Evolutionary conservation across 2,113 vertebrate genomes (phyloP).

Genomic region (Odontophorus gujanensis): DNA sequence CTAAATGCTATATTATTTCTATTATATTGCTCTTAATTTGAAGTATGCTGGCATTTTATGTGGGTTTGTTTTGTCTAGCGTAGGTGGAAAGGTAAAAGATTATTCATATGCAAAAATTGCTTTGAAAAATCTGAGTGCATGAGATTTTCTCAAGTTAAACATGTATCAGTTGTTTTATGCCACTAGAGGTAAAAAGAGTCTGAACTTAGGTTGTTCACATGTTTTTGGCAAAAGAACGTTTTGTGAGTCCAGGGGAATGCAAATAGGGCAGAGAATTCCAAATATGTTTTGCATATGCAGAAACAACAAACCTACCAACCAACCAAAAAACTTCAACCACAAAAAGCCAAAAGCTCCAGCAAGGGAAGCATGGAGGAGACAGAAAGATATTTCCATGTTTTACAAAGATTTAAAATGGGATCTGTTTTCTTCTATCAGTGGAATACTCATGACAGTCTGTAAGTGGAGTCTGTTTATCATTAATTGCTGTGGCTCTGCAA

Average conservation of each 20-base stretch:
- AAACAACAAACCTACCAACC: not conserved
- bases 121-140: not conserved
- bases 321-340: not conserved
- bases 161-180: not conserved
- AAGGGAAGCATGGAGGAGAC: not conserved
- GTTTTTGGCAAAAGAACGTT: not conserved
- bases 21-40: conserved; percentile 10
- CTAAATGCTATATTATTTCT: conserved; percentile 11
- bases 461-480: conserved; percentile 39
- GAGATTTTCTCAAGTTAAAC: not conserved
- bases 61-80: conserved; percentile 6
- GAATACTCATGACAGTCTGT: conserved; percentile 6
- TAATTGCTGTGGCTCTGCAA: conserved; percentile 22
- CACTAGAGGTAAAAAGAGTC: not conserved
- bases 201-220: not conserved
- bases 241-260: not conserved
- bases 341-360: not conserved
- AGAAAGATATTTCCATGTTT: not conserved
- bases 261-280: not conserved
- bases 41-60: conserved; percentile 20
- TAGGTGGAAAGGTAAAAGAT: conserved; percentile 45
- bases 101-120: not conserved
- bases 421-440: not conserved
- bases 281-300: not conserved
- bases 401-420: not conserved